Conservation (phyloP, 64 coral and sea anemone species). For the Exaiptasia diaphana region DNA sequence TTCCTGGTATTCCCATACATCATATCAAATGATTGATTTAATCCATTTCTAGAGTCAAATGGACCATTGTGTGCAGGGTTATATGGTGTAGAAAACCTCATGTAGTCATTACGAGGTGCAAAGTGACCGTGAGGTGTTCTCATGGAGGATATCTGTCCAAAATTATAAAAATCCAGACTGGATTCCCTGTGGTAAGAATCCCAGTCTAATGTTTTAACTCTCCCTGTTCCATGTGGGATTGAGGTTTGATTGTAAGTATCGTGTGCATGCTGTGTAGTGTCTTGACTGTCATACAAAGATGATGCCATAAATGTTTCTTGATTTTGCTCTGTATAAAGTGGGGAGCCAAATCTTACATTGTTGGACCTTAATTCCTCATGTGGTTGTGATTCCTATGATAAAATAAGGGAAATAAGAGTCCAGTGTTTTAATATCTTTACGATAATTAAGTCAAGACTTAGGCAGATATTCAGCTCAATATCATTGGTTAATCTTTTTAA, state of each 20-base stretch:
- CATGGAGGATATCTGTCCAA: neutral
- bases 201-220: neutral
- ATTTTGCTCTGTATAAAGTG: neutral
- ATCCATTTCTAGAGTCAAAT: conserved; percentile 18
- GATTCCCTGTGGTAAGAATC: conserved; percentile 7
- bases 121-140: conserved; percentile 16
- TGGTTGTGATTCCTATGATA: neutral
- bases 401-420: neutral
- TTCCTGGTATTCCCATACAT: neutral
- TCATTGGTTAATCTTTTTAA: too few relatives aligned
- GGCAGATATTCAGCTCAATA: too few relatives aligned
- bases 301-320: neutral
- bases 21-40: conserved; percentile 13
- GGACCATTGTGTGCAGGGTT: neutral
- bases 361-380: neutral
- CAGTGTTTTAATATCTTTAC: too few relatives aligned
- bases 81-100: conserved; percentile 12
- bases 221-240: neutral
- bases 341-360: neutral
- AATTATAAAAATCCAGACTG: conserved; percentile 6
- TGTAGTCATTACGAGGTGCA: neutral
- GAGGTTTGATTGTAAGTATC: neutral
- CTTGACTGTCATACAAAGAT: neutral
- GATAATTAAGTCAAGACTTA: too few relatives aligned
- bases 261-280: neutral